A percentile compares a stretch with the other conserved stretches of the same genome.
phyloP scores from a whole-genome alignment of 2,888 invertebrate genomes.

The Nematopogon swammerdamellus region DNA sequence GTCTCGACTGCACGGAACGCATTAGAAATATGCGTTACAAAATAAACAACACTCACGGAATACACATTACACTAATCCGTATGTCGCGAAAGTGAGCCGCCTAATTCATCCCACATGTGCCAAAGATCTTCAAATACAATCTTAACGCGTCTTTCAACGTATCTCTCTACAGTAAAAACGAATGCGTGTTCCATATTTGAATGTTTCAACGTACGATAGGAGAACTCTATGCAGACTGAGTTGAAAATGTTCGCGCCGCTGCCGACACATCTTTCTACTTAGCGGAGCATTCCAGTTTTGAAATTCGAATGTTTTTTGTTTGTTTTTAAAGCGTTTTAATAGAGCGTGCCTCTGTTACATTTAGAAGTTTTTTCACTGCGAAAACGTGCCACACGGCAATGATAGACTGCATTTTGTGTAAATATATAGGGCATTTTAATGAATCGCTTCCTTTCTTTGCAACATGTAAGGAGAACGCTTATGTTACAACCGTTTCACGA shows the following conservation, averaged over 20 bases:
- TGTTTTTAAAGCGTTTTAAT: conserved; percentile 6
- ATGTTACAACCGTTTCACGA: too few species aligned
- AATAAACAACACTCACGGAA: conserved; percentile 48
- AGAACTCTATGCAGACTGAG: conserved; percentile 49
- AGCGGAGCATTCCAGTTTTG: conserved; percentile 13
- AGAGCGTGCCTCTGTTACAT: neutral
- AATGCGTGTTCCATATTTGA: conserved; percentile 16
- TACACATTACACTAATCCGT: conserved; percentile 50
- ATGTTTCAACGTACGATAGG: conserved; percentile 45
- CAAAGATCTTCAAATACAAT: neutral
- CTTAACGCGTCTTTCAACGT: conserved; percentile 13
- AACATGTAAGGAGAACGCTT: too few species aligned
- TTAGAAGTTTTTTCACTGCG: too few species aligned
- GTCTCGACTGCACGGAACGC: conserved; percentile 22
- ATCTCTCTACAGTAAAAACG: too few species aligned
- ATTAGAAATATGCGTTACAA: conserved; percentile 40
- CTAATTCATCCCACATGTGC: conserved; percentile 46
- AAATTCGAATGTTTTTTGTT: conserved; percentile 11
- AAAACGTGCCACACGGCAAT: too few species aligned
- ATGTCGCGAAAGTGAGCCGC: conserved; percentile 20
- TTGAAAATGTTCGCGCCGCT: conserved; percentile 22
- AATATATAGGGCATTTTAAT: too few species aligned
- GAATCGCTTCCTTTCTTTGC: too few species aligned
- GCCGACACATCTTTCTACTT: conserved; percentile 3
- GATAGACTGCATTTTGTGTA: too few species aligned